Evolutionary conservation across 2,888 invertebrate species (phyloP), one percentile per base, ranked within the genome.

Genomic region (Dolichopus griseipennis): DNA sequence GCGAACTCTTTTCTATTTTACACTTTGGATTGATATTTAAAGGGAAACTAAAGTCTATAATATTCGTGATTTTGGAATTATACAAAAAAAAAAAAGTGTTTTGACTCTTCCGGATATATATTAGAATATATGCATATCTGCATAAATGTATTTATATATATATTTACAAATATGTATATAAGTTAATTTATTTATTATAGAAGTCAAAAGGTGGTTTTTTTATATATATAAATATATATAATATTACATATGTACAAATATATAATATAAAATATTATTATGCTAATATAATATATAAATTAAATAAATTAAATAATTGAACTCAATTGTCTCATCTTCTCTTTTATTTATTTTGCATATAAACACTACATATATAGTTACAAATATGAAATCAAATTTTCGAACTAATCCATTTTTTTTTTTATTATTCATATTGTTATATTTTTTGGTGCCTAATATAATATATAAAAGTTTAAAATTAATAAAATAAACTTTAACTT

Each of bases 281-380:
- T 41, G 2, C 15, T 41, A 27, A 37, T 37, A 37, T 37, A 52
- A 52, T 52, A 52, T 52, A 52, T 52, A 52, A 73, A 75, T 70
- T 75, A 73, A 70, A 74, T 78, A 74, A 78, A 80, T 79, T 78
- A 77, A 76, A 73, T 78, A 79, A 79, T 79, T 78, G 78, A 76
- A 70, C 70, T 15, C 76, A 77, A 78, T 79, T 79, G 72, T 77
- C 76, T 75, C 76, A 73, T 71, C 73, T 71, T 72, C 68, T 52
- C 52, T 52, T 52, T 41, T 52, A 52, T 52, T 52, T 52, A 52
- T 52, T 37, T 52, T 52, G 15, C 52, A 52, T 52, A 52, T 52
- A 64, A 15, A 64, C n/a, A 21, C 9, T 64, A 64, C 4, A 64
- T 21, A 22, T 33, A 64, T 12, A 27, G 22, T 62, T 27, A 27